Base-by-base conservation (phyloP, 2,797 vertebrate species). In the Malurus leucopterus region DNA sequence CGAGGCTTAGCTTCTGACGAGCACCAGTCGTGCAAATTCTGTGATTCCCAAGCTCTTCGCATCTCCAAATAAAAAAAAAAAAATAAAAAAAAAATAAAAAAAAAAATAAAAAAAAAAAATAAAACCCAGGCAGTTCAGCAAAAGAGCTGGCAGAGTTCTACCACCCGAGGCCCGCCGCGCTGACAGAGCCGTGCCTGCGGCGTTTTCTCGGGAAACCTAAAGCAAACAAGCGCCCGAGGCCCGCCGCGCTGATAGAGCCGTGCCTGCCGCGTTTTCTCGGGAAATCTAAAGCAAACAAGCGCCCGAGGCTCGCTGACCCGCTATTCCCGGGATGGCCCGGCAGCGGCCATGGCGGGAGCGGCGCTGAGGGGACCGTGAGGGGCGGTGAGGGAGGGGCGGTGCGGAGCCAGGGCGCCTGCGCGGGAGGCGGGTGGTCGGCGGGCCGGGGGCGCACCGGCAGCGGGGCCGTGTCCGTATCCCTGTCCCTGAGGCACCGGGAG, bases 91-190 rank as follows among this genome's bases (percentile, higher is more conserved):
- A 36, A 36, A 36, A 36, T 9, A 9, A 36, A 36, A 36, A 36
- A 9, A 36, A 9, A 36, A 36, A 36, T 8, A 36, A 36, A 5
- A 36, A 36, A 36, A 36, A 36, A 20, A 4, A 21, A 20, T 11
- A 5, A 6, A 4, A 1, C 3, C 22, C 46, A 3, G 43, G 30
- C 8, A 0, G 21, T 11, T n/a, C 41, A 5, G 41, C 80, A 0
- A 32, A 13, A 7, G 46, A 13, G 10, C 49, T 1, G 38, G 14
- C 71, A 11, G 15, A 16, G 27, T 1, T 22, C 50, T 19, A 58
- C 7, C 54, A 13, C 7, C n/a, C n/a, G n/a, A n/a, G n/a, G n/a
- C n/a, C n/a, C n/a, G n/a, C 47, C 5, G 29, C 20, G 34, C 58
- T 7, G 53, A 20, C 50, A 38, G 59, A 8, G 26, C 13, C 23